Evolutionary conservation across 1,140 invertebrate species (phyloP).

Genomic region (Antheraea pernyi): DNA sequence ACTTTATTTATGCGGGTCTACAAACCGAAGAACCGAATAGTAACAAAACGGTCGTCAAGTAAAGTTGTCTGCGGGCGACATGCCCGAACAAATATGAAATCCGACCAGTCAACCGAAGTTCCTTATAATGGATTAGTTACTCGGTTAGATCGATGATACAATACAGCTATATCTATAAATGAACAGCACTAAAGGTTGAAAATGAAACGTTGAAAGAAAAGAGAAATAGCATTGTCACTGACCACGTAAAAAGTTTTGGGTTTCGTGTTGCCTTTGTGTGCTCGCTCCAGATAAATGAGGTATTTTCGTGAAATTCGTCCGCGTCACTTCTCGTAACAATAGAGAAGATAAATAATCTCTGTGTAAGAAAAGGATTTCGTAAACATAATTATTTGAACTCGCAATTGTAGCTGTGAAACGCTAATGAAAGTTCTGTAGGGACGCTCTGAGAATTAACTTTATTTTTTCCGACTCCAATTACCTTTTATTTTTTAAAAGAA

Average conservation of each 20-base stretch:
- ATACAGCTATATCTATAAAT: slow-evolving; percentile 25
- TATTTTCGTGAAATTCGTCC: slow-evolving; percentile 75
- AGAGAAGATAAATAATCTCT: slow-evolving; percentile 74
- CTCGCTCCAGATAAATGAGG: slow-evolving; percentile 71
- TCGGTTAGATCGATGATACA: slow-evolving; percentile 19
- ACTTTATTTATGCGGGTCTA: slow-evolving; percentile 66
- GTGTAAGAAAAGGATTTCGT: slow-evolving; percentile 76
- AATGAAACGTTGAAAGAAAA: slow-evolving; percentile 71
- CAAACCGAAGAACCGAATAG: slow-evolving; percentile 63
- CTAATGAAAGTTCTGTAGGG: slow-evolving; percentile 63
- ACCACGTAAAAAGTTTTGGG: slow-evolving; percentile 77
- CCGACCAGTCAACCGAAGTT: slow-evolving; percentile 35
- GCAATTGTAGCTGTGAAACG: slow-evolving; percentile 68
- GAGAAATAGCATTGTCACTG: slow-evolving; percentile 73
- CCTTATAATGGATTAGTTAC: slow-evolving; percentile 27
- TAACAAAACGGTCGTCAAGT: slow-evolving; percentile 35
- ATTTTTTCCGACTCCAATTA: slow-evolving; percentile 61
- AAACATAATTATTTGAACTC: slow-evolving; percentile 76
- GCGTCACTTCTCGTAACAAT: slow-evolving; percentile 75
- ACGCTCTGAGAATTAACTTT: slow-evolving; percentile 56
- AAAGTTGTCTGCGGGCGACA: slow-evolving; percentile 65
- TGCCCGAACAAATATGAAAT: slow-evolving; percentile 61
- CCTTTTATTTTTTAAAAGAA: slow-evolving; percentile 55
- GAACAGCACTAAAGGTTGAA: slow-evolving; percentile 50
- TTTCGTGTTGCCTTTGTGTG: slow-evolving; percentile 74